Evolutionary conservation across 2,888 invertebrate species (phyloP), one percentile per base, ranked within the genome.

Genomic region (Chloroclystis v-ata): DNA sequence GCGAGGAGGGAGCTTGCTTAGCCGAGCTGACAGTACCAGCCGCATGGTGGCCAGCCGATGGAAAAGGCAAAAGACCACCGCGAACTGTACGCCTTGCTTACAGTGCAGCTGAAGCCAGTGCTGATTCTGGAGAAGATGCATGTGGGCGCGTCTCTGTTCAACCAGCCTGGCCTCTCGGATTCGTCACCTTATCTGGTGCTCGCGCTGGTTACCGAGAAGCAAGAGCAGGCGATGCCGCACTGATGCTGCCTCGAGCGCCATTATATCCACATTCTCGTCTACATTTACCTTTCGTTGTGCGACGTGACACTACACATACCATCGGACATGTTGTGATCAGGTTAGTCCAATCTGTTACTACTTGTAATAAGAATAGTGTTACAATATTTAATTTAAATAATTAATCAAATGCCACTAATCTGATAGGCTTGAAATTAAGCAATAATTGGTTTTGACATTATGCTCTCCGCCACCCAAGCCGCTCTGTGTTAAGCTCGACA

Each of bases 1-100:
- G 95, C 8, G 95, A 96, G 69, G 96, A 97, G 72, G 96, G 97
- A 0, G 97, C 97, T 0, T 98, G 97, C 72, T 90, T 98, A 43
- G 96, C 96, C 0, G 94, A 95, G 73, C 88, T 96, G 47, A 94
- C 95, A 1, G 91, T 98, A 28, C 98, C 97, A 0, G 93, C 95
- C 7, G 92, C 92, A 43, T 98, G 97, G 97, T 98, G 97, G 97
- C 92, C 94, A 0, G 91, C 90, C 28, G 90, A 91, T 58, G 90
- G 91, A 7, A 86, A 84, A 51, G 88, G 84, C 37, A 89, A 89
- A 57, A 90, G 92, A 37, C 93, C 95, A 11, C 94, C 94, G 38
- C 89, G 93, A 40, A 89, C 93, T 52, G 93, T 95, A 11, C 92
- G 94, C 69, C 91, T 97, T 29, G 94, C 96, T 0, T 97, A 97